Percentiles rank a stretch among this genome's conserved stretches.
Conservation (phyloP, 1,140 invertebrate species). For the Aradophagus sp. region DNA sequence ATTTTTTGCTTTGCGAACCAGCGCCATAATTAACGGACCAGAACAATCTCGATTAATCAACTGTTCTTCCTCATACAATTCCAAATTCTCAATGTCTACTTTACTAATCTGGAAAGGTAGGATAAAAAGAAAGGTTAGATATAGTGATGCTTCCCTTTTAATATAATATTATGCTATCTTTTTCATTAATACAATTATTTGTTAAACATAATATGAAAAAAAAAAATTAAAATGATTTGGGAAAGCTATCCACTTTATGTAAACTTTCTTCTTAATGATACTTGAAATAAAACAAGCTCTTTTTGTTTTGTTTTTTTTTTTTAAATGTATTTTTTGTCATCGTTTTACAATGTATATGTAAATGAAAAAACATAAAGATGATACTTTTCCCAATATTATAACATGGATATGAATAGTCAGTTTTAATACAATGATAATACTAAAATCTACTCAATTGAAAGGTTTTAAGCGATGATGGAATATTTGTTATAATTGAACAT, state of each 20-base stretch:
- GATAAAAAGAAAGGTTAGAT: conserved; percentile 14
- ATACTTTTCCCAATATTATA: conserved; percentile 51
- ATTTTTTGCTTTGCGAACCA: too few relatives aligned
- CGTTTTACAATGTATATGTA: conserved; percentile 10
- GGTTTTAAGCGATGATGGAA: too few relatives aligned
- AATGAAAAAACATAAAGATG: conserved; percentile 27
- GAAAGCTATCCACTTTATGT: conserved; percentile 50
- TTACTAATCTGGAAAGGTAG: conserved; percentile 21
- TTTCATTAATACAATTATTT: too few relatives aligned
- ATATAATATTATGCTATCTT: too few relatives aligned
- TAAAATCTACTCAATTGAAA: too few relatives aligned
- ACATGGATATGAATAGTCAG: too few relatives aligned
- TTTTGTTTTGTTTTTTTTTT: too few relatives aligned
- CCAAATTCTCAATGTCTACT: conserved; percentile 15
- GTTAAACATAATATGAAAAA: neutral
- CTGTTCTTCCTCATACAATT: conserved; percentile 14
- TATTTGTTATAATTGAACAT: too few relatives aligned
- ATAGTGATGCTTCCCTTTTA: conserved; percentile 34
- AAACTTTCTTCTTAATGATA: conserved; percentile 12
- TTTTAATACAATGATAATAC: too few relatives aligned
- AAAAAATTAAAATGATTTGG: conserved; percentile 10
- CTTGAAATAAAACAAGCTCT: too few relatives aligned
- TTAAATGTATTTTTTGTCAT: conserved; percentile 16
- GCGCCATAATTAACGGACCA: conserved; percentile 12
- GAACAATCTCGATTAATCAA: conserved; percentile 4